Evolutionary conservation across 2,888 invertebrate genomes (phyloP), one percentile per base, ranked within the genome.

Genomic region (Meiosimyza decipiens): DNA sequence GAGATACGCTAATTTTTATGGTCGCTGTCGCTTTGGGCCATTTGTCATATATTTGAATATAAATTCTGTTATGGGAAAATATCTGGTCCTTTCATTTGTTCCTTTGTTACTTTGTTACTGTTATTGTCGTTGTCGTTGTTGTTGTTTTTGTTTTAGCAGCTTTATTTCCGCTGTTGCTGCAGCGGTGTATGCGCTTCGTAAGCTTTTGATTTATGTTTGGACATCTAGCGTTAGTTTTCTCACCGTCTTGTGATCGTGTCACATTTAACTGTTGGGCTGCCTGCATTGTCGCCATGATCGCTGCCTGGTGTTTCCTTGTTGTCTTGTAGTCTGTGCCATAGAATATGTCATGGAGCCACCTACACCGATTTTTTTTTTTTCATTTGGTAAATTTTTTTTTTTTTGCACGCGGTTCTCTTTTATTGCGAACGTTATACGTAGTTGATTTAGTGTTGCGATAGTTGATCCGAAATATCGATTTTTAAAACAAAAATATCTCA

Each of bases 281-380:
- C 33, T 28, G 57, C 9, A 13, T 59, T 22, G 79, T 81, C 82
- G 79, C 76, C 71, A 77, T 81, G 81, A 81, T 82, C 80, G 80
- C 80, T 79, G 76, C 77, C 77, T 75, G 72, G 76, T 75, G 75
- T 76, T 79, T 77, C 79, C 79, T 74, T 66, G 59, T 52, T 52
- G 57, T 57, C 71, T 73, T 73, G 57, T 72, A 64, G 74, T 76
- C 73, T 74, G 73, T 76, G 52, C 18, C n/a, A 54, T 40, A 54
- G 63, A 62, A 77, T 78, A 79, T 76, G 79, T 77, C 78, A 78
- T 76, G 78, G 77, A 74, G 74, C 79, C 79, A 75, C 79, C 78
- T 75, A 79, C 79, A 71, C 73, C 63, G 9, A 40, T 59, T 59
- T 18, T n/a, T 66, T n/a, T 66, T 16, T 16, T 28, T 70, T n/a